phyloP scores from a whole-genome alignment of 2,888 invertebrate genomes.

The Drosophila engyochracea region DNA sequence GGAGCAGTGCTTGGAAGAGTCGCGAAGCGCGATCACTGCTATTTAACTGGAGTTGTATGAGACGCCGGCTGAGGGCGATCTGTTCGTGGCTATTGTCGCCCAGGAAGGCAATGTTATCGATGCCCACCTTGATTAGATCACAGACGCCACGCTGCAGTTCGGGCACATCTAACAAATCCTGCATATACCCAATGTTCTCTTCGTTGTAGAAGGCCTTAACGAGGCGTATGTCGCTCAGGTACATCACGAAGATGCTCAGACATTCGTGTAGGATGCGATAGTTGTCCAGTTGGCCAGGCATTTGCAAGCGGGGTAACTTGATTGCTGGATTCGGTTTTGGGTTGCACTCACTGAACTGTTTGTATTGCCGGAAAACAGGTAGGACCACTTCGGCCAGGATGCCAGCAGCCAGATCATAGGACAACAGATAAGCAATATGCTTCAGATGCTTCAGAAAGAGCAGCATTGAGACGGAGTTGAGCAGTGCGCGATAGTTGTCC shows the following conservation, averaged over 20 bases:
- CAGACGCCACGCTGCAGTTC: slow-evolving; percentile 82
- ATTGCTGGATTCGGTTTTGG: background rate
- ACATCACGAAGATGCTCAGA: slow-evolving; percentile 83
- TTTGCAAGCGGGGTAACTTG: slow-evolving; percentile 35
- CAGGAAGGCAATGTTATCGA: slow-evolving; percentile 83
- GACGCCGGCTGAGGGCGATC: slow-evolving; percentile 70
- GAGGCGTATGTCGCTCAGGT: slow-evolving; percentile 83
- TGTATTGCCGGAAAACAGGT: slow-evolving; percentile 83
- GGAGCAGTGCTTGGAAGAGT: slow-evolving; percentile 74
- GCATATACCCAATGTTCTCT: slow-evolving; percentile 83
- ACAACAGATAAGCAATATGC: slow-evolving; percentile 81
- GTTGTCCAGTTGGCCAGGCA: slow-evolving; percentile 42
- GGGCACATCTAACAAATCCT: slow-evolving; percentile 81
- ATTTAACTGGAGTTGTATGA: slow-evolving; percentile 82
- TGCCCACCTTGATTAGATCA: slow-evolving; percentile 84
- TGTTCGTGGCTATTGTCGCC: slow-evolving; percentile 82
- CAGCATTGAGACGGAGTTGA: slow-evolving; percentile 58
- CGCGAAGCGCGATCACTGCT: slow-evolving; percentile 77
- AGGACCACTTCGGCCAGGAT: slow-evolving; percentile 83
- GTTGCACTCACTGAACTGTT: slow-evolving; percentile 46
- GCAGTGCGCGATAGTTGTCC: slow-evolving; percentile 48
- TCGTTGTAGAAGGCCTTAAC: slow-evolving; percentile 84
- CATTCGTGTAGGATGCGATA: slow-evolving; percentile 78
- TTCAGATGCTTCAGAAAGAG: slow-evolving; percentile 83
- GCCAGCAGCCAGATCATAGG: slow-evolving; percentile 80